These are phyloP conservation scores for Schlechtendalia chinensis DNA, from an alignment of 1,140 invertebrate genomes.

Conservation along the genomic window DNA sequence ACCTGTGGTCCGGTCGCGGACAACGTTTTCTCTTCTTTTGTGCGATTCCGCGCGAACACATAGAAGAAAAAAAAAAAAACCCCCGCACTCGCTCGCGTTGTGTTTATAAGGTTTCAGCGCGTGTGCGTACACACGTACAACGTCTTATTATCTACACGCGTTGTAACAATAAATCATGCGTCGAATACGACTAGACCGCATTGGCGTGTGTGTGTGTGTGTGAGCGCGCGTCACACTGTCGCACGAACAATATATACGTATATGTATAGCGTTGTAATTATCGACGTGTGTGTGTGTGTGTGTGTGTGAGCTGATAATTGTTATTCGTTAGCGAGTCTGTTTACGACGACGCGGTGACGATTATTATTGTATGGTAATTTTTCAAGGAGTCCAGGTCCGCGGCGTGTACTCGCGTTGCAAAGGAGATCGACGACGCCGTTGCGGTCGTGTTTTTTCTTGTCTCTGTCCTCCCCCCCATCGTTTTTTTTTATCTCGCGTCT, in stretches of 20 bases:
- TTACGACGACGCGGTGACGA: slow-evolving; percentile 17
- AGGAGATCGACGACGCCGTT: slow-evolving; percentile 7
- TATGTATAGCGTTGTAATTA: slow-evolving; percentile 20
- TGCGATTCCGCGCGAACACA: background rate
- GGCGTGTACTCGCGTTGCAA: background rate
- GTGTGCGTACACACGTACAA: too few species aligned
- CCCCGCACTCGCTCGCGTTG: too few species aligned
- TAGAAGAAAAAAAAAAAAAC: background rate
- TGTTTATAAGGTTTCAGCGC: too few species aligned
- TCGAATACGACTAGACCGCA: too few species aligned
- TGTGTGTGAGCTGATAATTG: slow-evolving; percentile 23
- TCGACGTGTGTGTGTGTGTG: background rate
- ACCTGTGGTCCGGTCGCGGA: too few species aligned
- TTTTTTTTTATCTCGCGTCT: background rate
- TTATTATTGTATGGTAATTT: slow-evolving; percentile 42
- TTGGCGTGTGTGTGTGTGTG: background rate
- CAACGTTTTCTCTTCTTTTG: too few species aligned
- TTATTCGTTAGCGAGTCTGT: slow-evolving; percentile 22
- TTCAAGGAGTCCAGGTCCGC: background rate
- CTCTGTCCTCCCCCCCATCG: background rate
- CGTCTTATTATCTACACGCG: too few species aligned
- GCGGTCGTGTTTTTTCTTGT: slow-evolving; percentile 8
- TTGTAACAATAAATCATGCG: too few species aligned
- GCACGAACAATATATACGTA: slow-evolving; percentile 3
- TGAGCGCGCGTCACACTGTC: background rate